Percentiles rank a stretch among this genome's conserved stretches.
Evolutionary conservation across 1,140 invertebrate genomes (phyloP).

Genomic region (Ylistrum balloti): DNA sequence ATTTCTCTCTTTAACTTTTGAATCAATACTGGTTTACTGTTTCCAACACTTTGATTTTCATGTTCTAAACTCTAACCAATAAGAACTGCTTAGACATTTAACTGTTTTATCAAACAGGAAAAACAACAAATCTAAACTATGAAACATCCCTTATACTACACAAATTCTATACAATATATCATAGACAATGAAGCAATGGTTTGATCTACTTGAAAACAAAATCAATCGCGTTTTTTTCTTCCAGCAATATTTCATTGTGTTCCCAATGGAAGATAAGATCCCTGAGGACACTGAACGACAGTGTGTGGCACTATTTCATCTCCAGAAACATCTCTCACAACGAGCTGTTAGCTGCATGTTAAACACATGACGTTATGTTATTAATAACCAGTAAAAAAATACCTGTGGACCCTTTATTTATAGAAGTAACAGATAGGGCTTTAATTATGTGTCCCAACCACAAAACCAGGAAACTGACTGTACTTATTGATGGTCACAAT

Average conservation of each 20-base stretch:
- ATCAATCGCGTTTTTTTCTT: neutral
- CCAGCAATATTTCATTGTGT: neutral
- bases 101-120: neutral
- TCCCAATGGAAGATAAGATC: neutral
- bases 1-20: no score
- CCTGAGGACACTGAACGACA: neutral
- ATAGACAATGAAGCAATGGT: no score
- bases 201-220: no score
- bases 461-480: neutral
- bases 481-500: neutral
- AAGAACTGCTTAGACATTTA: neutral
- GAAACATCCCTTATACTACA: neutral
- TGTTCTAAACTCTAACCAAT: neutral
- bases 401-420: neutral
- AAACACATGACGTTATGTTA: neutral
- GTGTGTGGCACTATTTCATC: neutral
- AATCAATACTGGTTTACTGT: neutral
- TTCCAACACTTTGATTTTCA: neutral
- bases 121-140: neutral
- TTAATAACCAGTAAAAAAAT: constrained; percentile 24
- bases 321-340: constrained; percentile 3
- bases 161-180: no score
- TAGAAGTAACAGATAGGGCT: neutral
- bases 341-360: neutral
- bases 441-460: neutral